Evolutionary conservation across 2,113 vertebrate species (phyloP).

Genomic region (Trematomus loennbergii): DNA sequence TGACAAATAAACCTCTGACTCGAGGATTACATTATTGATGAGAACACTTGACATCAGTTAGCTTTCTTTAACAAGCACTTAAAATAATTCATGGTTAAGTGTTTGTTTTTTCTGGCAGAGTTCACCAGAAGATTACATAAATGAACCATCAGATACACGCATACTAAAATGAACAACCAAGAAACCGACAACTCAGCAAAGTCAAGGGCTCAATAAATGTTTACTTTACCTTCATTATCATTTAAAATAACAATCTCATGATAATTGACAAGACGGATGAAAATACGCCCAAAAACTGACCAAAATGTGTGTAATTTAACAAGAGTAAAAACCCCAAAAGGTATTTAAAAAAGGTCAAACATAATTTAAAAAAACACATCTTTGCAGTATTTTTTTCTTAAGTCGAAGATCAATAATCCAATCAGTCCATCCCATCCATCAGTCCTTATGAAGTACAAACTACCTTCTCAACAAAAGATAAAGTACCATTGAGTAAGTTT

Average conservation of each 20-base stretch:
- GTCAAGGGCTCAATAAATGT: background rate
- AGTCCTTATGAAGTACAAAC: background rate
- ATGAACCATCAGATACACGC: background rate
- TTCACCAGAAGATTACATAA: background rate
- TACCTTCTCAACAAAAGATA: background rate
- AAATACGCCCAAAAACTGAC: background rate
- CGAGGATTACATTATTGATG: conserved; percentile 21
- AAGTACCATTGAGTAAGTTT: too few species aligned
- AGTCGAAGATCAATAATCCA: background rate
- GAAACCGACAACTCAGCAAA: background rate
- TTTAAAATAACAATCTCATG: too few species aligned
- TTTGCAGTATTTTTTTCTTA: background rate
- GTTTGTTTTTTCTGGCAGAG: background rate
- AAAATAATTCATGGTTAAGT: background rate
- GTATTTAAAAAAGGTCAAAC: background rate
- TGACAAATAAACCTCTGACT: conserved; percentile 9
- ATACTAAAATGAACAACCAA: background rate
- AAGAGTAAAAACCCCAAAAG: background rate
- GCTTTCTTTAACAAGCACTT: conserved; percentile 3
- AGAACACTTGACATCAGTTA: background rate
- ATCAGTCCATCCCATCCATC: background rate
- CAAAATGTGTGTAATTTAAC: background rate
- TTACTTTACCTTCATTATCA: background rate
- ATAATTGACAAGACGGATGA: background rate
- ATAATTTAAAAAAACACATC: background rate